Conservation (phyloP, 2,797 vertebrate genomes). For the Dendrocincla fuliginosa region DNA sequence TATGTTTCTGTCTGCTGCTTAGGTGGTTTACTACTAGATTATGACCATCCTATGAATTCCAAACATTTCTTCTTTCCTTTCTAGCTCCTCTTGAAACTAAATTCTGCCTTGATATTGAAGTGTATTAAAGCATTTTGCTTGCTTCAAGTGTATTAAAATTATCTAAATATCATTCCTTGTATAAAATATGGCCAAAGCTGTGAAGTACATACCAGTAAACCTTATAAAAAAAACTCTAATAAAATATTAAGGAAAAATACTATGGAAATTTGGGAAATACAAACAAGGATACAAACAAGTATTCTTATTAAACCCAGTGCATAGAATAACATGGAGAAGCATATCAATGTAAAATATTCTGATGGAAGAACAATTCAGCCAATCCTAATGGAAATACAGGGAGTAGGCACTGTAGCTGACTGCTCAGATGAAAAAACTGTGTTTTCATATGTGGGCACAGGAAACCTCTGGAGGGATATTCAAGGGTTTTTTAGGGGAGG, state of each 20-base stretch:
- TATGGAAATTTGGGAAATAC: not conserved
- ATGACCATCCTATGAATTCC: not conserved
- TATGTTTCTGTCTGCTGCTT: not conserved
- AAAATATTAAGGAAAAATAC: not conserved
- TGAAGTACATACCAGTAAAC: not conserved
- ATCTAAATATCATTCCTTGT: not conserved
- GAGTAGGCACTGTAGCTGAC: not conserved
- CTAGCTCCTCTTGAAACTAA: not conserved
- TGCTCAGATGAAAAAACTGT: not conserved
- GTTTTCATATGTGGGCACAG: not conserved
- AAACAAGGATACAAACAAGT: not conserved
- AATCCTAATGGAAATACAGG: not conserved
- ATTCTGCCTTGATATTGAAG: not conserved
- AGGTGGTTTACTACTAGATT: slow-evolving; percentile 8
- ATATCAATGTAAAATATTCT: not conserved
- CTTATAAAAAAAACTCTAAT: not conserved
- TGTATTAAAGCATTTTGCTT: not conserved
- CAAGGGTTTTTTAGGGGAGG: not conserved
- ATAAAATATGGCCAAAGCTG: not conserved
- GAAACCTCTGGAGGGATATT: not conserved
- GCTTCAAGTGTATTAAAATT: not conserved
- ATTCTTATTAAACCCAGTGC: not conserved
- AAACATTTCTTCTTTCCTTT: not conserved
- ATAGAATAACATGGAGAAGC: not conserved
- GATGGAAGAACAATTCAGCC: not conserved